phyloP scores from a whole-genome alignment of 92 coral and sea anemone genomes.

The Epizoanthus fatuus region DNA sequence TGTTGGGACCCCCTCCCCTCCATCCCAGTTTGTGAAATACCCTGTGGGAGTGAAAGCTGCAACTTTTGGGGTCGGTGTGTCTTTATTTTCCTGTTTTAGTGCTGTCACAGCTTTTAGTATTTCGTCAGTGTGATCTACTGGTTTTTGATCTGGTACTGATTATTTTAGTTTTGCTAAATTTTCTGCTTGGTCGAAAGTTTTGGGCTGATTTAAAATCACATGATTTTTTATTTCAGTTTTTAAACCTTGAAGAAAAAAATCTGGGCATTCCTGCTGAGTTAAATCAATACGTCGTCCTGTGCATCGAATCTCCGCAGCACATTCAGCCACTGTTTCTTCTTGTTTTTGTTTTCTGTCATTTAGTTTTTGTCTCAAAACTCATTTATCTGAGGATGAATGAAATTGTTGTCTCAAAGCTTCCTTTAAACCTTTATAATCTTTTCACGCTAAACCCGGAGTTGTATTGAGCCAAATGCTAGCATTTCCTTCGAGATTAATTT shows the following conservation, averaged over 20 bases:
- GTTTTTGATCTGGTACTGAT: neutral
- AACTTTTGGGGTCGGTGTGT: too few relatives aligned
- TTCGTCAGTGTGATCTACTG: constrained; percentile 15
- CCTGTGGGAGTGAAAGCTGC: too few relatives aligned
- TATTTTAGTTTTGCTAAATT: neutral
- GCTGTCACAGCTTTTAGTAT: neutral
- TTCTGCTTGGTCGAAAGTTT: constrained; percentile 15
- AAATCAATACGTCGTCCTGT: neutral
- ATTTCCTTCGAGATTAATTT: too few relatives aligned
- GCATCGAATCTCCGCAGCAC: constrained; percentile 3
- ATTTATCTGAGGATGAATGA: too few relatives aligned
- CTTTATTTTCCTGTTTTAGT: neutral
- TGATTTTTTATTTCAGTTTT: neutral
- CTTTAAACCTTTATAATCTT: too few relatives aligned
- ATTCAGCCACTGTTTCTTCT: constrained; percentile 9
- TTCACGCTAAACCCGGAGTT: too few relatives aligned
- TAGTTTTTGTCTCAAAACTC: too few relatives aligned
- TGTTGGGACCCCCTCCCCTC: too few relatives aligned
- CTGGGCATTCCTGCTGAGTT: neutral
- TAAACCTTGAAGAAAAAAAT: neutral
- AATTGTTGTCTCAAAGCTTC: too few relatives aligned
- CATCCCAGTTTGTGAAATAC: too few relatives aligned
- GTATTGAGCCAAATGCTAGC: too few relatives aligned
- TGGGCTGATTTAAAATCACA: neutral
- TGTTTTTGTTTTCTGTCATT: neutral